Conservation (phyloP, 2,113 vertebrate species). For the Brachirus orientalis region DNA sequence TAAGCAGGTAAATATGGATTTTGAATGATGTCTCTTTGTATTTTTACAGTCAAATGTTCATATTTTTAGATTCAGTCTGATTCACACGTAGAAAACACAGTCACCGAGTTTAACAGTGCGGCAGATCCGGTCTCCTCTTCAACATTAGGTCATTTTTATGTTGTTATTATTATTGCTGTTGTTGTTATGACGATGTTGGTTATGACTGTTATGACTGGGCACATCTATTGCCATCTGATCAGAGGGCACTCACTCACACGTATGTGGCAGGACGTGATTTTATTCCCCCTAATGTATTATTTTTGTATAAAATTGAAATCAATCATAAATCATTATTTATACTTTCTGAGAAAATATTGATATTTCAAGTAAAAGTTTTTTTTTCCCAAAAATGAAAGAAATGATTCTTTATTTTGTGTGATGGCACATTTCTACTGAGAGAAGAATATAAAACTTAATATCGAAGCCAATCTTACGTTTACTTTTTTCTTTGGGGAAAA, state of each 20-base stretch:
- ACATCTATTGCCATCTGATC: constrained; percentile 72
- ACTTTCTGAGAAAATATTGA: constrained; percentile 83
- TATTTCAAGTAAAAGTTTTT: constrained; percentile 85
- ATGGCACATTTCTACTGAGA: background rate
- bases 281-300: constrained; percentile 84
- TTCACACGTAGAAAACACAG: too few relatives aligned
- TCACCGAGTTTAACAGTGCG: too few relatives aligned
- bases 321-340: constrained; percentile 91
- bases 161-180: constrained; percentile 69
- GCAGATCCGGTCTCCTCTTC: constrained; percentile 66
- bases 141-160: constrained; percentile 79
- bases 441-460: too few relatives aligned
- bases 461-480: too few relatives aligned
- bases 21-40: background rate
- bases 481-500: too few relatives aligned
- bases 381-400: constrained; percentile 62
- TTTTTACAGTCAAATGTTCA: background rate
- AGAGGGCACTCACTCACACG: constrained; percentile 62
- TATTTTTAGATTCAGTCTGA: background rate
- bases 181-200: constrained; percentile 61
- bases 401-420: constrained; percentile 49
- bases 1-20: background rate
- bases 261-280: constrained; percentile 73
- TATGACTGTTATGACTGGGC: constrained; percentile 76
- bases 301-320: constrained; percentile 90